Conservation (phyloP, 1,140 invertebrate species). For the Rhopalosiphum maidis region DNA sequence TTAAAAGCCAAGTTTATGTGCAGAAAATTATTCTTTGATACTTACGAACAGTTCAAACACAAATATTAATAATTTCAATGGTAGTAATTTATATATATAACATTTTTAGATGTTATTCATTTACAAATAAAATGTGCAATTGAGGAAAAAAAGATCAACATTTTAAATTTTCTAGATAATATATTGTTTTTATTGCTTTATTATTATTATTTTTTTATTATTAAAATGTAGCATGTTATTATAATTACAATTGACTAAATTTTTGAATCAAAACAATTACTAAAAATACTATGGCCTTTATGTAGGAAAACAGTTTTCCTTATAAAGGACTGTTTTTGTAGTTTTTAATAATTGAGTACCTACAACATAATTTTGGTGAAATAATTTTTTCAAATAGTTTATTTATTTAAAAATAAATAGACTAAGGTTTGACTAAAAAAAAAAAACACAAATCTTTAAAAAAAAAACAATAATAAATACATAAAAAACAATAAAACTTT, state of each 20-base stretch:
- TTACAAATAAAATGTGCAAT: not conserved
- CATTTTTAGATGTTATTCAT: not conserved
- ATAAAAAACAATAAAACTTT: constrained; percentile 35
- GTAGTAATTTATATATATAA: not conserved
- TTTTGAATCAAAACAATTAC: not conserved
- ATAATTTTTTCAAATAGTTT: not conserved
- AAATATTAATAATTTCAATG: not conserved
- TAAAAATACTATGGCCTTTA: constrained; percentile 16
- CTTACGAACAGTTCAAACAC: constrained; percentile 65
- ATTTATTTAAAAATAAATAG: constrained; percentile 7
- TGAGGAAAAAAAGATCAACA: constrained; percentile 30
- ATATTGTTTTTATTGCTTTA: constrained; percentile 51
- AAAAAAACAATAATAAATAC: constrained; percentile 32
- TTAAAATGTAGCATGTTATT: constrained; percentile 37
- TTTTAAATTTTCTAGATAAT: not conserved
- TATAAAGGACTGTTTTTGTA: not conserved
- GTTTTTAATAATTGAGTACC: constrained; percentile 18
- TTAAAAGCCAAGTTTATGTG: constrained; percentile 87
- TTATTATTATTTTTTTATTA: constrained; percentile 17
- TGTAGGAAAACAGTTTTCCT: not conserved
- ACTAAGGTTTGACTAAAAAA: not conserved
- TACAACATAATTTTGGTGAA: not conserved
- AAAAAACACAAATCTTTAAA: not conserved
- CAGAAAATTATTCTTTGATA: constrained; percentile 82
- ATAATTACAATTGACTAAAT: constrained; percentile 45